Conservation (phyloP, 2,888 invertebrate species). For the Athalia rosae region DNA sequence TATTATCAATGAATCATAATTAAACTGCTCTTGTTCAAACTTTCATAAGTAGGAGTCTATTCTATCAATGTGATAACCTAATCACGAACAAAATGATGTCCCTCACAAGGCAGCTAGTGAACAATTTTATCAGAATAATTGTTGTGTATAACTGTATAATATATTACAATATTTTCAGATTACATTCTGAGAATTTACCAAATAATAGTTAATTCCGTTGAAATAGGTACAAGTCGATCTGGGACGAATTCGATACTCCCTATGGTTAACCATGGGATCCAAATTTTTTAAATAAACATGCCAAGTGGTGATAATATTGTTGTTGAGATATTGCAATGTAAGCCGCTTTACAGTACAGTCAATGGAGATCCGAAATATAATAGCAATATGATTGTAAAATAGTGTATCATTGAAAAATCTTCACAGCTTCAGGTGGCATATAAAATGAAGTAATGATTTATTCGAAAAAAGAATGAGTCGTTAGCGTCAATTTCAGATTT, state of each 20-base stretch:
- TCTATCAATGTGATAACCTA: neutral
- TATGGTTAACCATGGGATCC: no score
- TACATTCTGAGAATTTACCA: conserved; percentile 40
- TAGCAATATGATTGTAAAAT: conserved; percentile 1
- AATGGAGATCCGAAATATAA: neutral
- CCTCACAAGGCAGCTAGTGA: conserved; percentile 62
- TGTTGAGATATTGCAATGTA: neutral
- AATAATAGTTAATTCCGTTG: conserved; percentile 35
- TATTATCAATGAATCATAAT: conserved; percentile 60
- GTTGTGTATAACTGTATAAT: conserved; percentile 53
- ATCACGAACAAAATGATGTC: conserved; percentile 40
- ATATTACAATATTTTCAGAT: conserved; percentile 56
- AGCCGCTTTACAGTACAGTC: neutral
- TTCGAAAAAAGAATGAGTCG: no score
- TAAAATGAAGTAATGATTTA: neutral
- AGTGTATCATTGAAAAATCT: neutral
- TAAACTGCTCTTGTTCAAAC: conserved; percentile 58
- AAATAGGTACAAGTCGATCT: conserved; percentile 5
- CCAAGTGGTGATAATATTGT: neutral
- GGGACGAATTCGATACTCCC: neutral
- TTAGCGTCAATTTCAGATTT: no score
- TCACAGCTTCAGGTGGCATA: neutral
- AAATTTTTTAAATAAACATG: neutral
- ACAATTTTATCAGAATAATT: conserved; percentile 53
- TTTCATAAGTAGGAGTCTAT: conserved; percentile 41